phyloP scores from a whole-genome alignment of 2,888 invertebrate genomes.

The Tupiocoris notatus region DNA sequence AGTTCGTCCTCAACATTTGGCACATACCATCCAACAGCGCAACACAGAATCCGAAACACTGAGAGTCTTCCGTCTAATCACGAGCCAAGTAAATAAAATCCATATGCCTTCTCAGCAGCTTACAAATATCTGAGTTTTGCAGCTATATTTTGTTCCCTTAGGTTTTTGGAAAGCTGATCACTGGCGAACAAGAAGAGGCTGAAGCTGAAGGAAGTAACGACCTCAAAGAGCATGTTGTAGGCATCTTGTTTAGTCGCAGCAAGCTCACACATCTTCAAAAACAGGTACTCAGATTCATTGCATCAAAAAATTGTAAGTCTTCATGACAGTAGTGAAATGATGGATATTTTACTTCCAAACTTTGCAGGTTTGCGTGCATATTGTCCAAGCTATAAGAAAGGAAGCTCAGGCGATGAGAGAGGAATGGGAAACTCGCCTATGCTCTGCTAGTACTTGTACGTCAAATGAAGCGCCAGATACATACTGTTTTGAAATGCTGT shows the following conservation, averaged over 20 bases:
- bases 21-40: conserved; percentile 72
- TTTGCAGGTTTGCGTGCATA: conserved; percentile 76
- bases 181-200: conserved; percentile 61
- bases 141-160: conserved; percentile 52
- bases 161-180: conserved; percentile 87
- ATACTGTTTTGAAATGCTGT: conserved; percentile 97
- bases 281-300: conserved; percentile 63
- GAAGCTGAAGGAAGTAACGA: conserved; percentile 62
- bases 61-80: conserved; percentile 86
- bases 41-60: conserved; percentile 90
- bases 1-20: conserved; percentile 57
- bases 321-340: neutral
- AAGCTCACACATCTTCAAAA: conserved; percentile 90
- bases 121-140: too few species aligned
- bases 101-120: neutral
- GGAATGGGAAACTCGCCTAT: conserved; percentile 80
- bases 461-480: conserved; percentile 64
- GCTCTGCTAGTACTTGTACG: conserved; percentile 52
- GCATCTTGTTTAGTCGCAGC: conserved; percentile 90
- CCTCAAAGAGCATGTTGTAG: conserved; percentile 92
- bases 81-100: conserved; percentile 70
- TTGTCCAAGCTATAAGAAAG: conserved; percentile 84
- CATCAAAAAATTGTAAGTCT: too few species aligned
- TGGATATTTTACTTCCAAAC: neutral
- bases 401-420: conserved; percentile 84